Evolutionary conservation across 1,140 invertebrate genomes (phyloP).

Genomic region (Oscheius sp.): DNA sequence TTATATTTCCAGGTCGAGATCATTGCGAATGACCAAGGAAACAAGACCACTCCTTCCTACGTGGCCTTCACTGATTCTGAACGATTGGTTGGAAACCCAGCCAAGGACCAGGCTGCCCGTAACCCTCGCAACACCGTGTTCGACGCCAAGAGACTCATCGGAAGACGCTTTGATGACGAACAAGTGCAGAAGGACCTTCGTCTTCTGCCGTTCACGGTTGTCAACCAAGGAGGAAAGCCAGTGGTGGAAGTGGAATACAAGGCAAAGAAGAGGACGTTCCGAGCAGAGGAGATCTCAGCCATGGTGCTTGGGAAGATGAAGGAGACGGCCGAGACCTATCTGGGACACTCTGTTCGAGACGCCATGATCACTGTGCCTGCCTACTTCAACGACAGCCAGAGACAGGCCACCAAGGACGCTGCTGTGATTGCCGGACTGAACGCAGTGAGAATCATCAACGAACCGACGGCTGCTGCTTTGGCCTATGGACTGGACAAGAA

Average conservation of each 20-base stretch:
- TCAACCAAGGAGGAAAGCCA: conserved; percentile 44
- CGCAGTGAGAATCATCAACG: conserved; percentile 73
- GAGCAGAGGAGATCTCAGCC: conserved; percentile 50
- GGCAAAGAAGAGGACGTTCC: conserved; percentile 42
- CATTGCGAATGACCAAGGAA: conserved; percentile 83
- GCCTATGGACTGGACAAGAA: conserved; percentile 66
- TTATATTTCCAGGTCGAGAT: conserved; percentile 69
- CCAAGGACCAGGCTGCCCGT: conserved; percentile 70
- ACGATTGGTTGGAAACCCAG: conserved; percentile 75
- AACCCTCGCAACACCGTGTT: conserved; percentile 92
- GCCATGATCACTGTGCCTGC: conserved; percentile 64
- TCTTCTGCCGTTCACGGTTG: conserved; percentile 71
- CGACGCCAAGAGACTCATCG: conserved; percentile 68
- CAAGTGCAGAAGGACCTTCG: conserved; percentile 74
- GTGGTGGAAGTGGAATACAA: conserved; percentile 43
- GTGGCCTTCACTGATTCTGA: conserved; percentile 84
- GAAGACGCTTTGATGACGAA: conserved; percentile 69
- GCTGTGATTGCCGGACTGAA: conserved; percentile 69
- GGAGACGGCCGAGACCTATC: conserved; percentile 46
- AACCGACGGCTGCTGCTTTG: conserved; percentile 64
- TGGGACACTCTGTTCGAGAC: conserved; percentile 63
- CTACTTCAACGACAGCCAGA: conserved; percentile 63
- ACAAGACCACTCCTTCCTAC: conserved; percentile 80
- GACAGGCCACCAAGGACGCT: conserved; percentile 73
- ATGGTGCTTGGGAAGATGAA: conserved; percentile 54